Evolutionary conservation across 2,888 invertebrate genomes (phyloP), one percentile per base, ranked within the genome.

Genomic region (Globia sparganii): DNA sequence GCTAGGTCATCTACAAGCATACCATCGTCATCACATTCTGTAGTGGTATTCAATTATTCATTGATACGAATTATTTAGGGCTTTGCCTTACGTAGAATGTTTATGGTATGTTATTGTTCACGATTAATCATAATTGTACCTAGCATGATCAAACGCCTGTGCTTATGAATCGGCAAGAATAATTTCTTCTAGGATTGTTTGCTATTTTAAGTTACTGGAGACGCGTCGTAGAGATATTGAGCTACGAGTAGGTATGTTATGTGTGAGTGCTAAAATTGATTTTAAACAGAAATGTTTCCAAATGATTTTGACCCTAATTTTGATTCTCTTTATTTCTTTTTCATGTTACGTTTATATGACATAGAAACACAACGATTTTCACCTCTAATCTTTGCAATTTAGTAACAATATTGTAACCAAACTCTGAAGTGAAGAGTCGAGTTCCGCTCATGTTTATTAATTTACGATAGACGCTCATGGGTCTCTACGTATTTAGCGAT

Each of bases 1-100:
- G 86, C 83, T 84, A 86, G 83, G 83, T 86, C 83, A 86, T 85
- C 69, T 62, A 72, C 59, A 2, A 37, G 66, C 66, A 62, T 46
- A 34, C 62, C 34, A 68, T 73, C 59, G 68, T 81, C 85, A 81
- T 71, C 67, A 65, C 58, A 80, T 75, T 73, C 70, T 71, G 25
- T 40, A 81, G 46, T 49, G 21, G 40, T 53, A 31, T 69, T 82
- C 86, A 84, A 80, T 79, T 53, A 31, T 69, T 82, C 86, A 84
- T 82, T 79, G 75, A 77, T 70, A 78, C 37, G 25, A 85, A 85
- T 67, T 65, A 85, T 75, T 78, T 72, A 74, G 72, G 69, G 61
- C 43, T 70, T 72, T 62, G 67, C 72, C 59, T 75, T 80, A 25
- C 67, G 28, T 59, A 46, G 31, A 37, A 37, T 61, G 78, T 61